Base-by-base conservation (phyloP, 2,797 vertebrate genomes). In the Pipistrellus pipistrellus region DNA sequence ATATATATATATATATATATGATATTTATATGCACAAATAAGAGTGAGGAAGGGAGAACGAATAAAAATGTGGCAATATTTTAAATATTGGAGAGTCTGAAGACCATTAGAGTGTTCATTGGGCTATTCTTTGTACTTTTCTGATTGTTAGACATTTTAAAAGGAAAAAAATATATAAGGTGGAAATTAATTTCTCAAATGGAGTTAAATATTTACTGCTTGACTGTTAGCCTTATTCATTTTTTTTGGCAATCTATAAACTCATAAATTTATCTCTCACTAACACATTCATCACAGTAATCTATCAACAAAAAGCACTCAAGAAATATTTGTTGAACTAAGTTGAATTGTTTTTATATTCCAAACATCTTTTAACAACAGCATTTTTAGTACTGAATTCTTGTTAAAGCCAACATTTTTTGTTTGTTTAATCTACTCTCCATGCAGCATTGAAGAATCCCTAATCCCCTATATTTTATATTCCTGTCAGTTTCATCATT, bases 251-350 rank as follows among this genome's bases (percentile, higher is more conserved):
- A 92, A 93, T 64, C 73, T 95, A 66, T 17, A 73, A 82, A 87
- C 25, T 57, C 62, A 66, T n/a, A 92, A 93, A 20, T 76, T 92
- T 90, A 27, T 88, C 44, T 93, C 18, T 82, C 69, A 41, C 64
- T 14, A 46, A 77, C 46, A 92, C 72, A 82, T 68, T 89, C 85
- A 77, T 94, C 78, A 75, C 8, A 73, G 27, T 27, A 76, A 83
- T 85, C 57, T 77, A 72, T 57, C 93, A 77, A 84, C 89, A 84
- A 90, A 89, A 94, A 90, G 17, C 55, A 85, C 55, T 85, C 38
- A 83, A 81, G 77, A 93, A 95, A 93, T 46, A 30, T 78, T 96
- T 87, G 35, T 30, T 90, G 73, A 87, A 87, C 8, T 78, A 91
- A 87, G 89, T 2, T 87, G 38, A 81, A 85, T 30, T 85, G 55